phyloP scores from a whole-genome alignment of 2,888 invertebrate species.

The Laothoe populi region DNA sequence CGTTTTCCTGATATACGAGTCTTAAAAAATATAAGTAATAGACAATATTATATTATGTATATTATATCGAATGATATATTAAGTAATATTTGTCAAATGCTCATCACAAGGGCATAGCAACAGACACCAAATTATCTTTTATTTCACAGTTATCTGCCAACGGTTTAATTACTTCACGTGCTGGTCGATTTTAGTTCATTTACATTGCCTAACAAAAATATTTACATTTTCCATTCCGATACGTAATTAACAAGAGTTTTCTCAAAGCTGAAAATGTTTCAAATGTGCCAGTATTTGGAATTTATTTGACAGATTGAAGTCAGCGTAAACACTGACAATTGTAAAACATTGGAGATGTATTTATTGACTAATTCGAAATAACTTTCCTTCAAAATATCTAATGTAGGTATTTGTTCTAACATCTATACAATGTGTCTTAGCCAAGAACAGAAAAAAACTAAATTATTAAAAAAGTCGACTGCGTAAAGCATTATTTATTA shows the following conservation, averaged over 20 bases:
- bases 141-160: not conserved
- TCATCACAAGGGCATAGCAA: not conserved
- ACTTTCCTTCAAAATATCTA: not conserved
- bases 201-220: conserved; percentile 9
- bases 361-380: too few species aligned
- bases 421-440: too few species aligned
- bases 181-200: conserved; percentile 17
- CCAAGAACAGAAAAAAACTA: too few species aligned
- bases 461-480: too few species aligned
- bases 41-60: too few species aligned
- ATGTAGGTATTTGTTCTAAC: not conserved
- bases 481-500: too few species aligned
- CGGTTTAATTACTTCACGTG: not conserved
- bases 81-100: too few species aligned
- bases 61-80: too few species aligned
- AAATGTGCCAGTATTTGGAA: conserved; percentile 16
- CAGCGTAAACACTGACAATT: not conserved
- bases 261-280: conserved; percentile 3
- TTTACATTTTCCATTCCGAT: conserved; percentile 11
- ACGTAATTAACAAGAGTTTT: conserved; percentile 9
- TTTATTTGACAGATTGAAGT: conserved; percentile 14
- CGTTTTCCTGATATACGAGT: too few species aligned
- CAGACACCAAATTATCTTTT: not conserved
- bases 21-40: too few species aligned
- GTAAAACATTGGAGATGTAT: too few species aligned